Percentiles rank a stretch among this genome's conserved stretches.
phyloP scores from a whole-genome alignment of 2,888 invertebrate genomes.

The Apamea monoglypha region DNA sequence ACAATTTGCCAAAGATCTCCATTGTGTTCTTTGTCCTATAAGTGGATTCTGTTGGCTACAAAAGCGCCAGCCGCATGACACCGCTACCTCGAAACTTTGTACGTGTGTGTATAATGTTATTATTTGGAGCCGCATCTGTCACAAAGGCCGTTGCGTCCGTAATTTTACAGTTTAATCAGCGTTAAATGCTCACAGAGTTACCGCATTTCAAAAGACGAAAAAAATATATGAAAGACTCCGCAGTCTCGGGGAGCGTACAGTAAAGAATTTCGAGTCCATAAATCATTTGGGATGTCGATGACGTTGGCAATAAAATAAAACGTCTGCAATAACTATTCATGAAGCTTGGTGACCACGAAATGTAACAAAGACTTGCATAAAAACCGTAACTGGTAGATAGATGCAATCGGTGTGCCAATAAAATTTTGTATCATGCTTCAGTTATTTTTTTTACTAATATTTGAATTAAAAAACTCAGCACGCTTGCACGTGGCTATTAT shows the following conservation, averaged over 20 bases:
- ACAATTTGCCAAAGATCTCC: constrained; percentile 89
- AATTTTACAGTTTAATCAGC: constrained; percentile 91
- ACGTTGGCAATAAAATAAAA: constrained; percentile 74
- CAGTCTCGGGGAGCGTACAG: constrained; percentile 70
- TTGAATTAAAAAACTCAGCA: constrained; percentile 6
- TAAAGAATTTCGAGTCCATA: constrained; percentile 83
- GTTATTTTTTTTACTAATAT: constrained; percentile 4
- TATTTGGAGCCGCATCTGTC: constrained; percentile 89
- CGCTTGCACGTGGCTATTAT: neutral
- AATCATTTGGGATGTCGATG: constrained; percentile 85
- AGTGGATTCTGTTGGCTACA: constrained; percentile 86
- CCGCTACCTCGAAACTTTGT: constrained; percentile 78
- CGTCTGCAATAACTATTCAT: constrained; percentile 70
- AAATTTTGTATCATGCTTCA: neutral
- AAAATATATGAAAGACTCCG: constrained; percentile 78
- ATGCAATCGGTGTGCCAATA: constrained; percentile 15
- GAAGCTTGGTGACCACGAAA: constrained; percentile 49
- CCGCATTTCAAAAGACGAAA: constrained; percentile 77
- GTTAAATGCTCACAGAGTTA: constrained; percentile 88
- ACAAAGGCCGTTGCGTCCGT: constrained; percentile 87
- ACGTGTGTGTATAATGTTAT: constrained; percentile 88
- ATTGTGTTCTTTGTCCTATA: constrained; percentile 86
- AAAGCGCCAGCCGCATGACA: constrained; percentile 84
- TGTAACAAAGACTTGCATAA: constrained; percentile 35
- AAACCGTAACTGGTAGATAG: constrained; percentile 30